Evolutionary conservation across 2,113 vertebrate species (phyloP).

Genomic region (Micronycteris hirsuta): DNA sequence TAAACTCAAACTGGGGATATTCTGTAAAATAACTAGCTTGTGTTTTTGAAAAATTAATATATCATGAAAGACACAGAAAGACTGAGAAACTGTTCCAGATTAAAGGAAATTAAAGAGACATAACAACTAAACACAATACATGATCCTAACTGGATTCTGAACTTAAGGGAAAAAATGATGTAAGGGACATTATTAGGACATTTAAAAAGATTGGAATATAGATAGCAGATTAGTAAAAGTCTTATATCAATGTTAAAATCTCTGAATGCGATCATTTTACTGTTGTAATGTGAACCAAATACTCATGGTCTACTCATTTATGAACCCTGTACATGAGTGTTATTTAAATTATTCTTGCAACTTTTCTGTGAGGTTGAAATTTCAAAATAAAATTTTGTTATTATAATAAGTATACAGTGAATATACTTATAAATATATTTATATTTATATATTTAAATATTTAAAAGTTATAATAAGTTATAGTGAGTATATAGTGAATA

Average conservation of each 20-base stretch:
- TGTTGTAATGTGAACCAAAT: not conserved
- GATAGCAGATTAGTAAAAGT: not conserved
- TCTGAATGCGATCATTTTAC: not conserved
- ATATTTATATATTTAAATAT: too few species aligned
- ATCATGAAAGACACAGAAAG: not conserved
- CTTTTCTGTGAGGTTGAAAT: not conserved
- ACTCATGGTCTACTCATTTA: too few species aligned
- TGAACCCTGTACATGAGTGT: not conserved
- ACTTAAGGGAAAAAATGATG: not conserved
- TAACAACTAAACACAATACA: not conserved
- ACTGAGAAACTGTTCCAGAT: not conserved
- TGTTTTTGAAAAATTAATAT: not conserved
- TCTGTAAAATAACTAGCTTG: not conserved
- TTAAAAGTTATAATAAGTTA: not conserved
- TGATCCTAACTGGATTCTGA: not conserved
- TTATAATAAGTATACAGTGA: not conserved
- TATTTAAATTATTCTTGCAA: not conserved
- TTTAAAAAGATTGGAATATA: not conserved
- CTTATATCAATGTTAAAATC: not conserved
- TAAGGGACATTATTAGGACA: not conserved
- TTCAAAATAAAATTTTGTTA: not conserved
- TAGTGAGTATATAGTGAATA: not conserved
- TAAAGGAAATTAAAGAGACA: not conserved
- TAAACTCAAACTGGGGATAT: not conserved
- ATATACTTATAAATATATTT: not conserved